Percentiles rank a stretch among this genome's conserved stretches.
These are phyloP conservation scores for Arctia plantaginis DNA, from an alignment of 2,888 invertebrate species.

Conservation along the genomic window DNA sequence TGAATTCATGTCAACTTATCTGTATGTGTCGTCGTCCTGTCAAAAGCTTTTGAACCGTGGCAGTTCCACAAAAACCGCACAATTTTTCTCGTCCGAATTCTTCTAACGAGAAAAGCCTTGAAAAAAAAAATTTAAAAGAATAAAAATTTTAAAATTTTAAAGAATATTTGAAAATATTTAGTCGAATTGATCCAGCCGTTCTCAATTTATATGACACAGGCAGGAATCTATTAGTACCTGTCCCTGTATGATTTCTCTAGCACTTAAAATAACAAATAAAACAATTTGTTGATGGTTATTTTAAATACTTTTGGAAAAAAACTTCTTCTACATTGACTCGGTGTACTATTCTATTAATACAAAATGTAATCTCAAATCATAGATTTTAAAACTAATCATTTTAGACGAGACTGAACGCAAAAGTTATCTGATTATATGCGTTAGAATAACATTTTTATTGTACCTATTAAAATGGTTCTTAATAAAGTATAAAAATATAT, in stretches of 20 bases:
- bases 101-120: too few species aligned
- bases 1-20: too few species aligned
- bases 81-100: background rate
- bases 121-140: too few species aligned
- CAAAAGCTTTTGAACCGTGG: background rate
- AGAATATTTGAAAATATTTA: too few species aligned
- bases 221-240: background rate
- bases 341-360: constrained; percentile 46
- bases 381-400: constrained; percentile 67
- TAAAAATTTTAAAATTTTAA: too few species aligned
- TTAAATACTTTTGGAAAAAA: background rate
- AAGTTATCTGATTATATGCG: constrained; percentile 63
- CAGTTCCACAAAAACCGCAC: background rate
- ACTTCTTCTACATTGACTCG: constrained; percentile 36
- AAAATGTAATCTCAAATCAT: constrained; percentile 55
- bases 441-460: constrained; percentile 80
- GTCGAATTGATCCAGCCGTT: too few species aligned
- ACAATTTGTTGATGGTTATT: background rate
- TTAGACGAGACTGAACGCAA: constrained; percentile 83
- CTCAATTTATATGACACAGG: background rate
- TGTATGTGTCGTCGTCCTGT: background rate
- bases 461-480: constrained; percentile 81
- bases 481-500: constrained; percentile 71
- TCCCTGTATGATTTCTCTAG: background rate
- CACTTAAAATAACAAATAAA: background rate